Conservation (phyloP, 2,797 vertebrate genomes). For the Catostomus latipinnis region DNA sequence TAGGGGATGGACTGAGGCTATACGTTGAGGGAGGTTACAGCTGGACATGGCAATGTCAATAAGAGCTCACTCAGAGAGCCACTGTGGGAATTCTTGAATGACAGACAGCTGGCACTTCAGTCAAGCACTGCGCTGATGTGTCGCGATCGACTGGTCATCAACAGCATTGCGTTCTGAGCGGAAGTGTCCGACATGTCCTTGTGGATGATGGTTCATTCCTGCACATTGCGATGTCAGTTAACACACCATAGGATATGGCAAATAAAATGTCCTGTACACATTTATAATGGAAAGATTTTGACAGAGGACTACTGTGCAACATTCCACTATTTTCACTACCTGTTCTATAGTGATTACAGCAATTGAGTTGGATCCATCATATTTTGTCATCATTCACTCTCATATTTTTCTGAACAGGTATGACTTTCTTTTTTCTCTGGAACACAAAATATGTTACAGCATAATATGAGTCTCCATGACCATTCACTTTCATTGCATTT, state of each 20-base stretch:
- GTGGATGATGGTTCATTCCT: constrained; percentile 10
- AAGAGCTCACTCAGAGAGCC: constrained; percentile 46
- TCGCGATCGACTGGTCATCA: constrained; percentile 53
- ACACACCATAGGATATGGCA: constrained; percentile 13
- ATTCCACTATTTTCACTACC: constrained; percentile 23
- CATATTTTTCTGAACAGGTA: too few species aligned
- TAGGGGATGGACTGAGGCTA: constrained; percentile 38
- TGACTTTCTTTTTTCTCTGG: too few species aligned
- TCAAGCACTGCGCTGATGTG: constrained; percentile 41
- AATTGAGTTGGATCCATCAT: constrained; percentile 40
- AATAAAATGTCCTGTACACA: constrained; percentile 37
- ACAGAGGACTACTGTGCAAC: constrained; percentile 39
- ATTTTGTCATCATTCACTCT: background rate
- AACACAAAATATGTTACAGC: too few species aligned
- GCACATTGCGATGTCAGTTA: constrained; percentile 42
- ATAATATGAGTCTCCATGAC: too few species aligned
- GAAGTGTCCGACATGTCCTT: constrained; percentile 41
- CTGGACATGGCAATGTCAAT: constrained; percentile 51
- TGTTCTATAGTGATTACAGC: background rate
- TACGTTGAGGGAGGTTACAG: constrained; percentile 22
- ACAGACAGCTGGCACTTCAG: constrained; percentile 46
- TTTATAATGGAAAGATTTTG: constrained; percentile 23
- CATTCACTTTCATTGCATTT: too few species aligned
- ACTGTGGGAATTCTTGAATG: constrained; percentile 36
- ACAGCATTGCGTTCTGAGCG: constrained; percentile 29